A percentile compares a stretch with the other conserved stretches of the same genome.
Evolutionary conservation across 2,888 invertebrate species (phyloP).

Genomic region (Diaphora mendica): DNA sequence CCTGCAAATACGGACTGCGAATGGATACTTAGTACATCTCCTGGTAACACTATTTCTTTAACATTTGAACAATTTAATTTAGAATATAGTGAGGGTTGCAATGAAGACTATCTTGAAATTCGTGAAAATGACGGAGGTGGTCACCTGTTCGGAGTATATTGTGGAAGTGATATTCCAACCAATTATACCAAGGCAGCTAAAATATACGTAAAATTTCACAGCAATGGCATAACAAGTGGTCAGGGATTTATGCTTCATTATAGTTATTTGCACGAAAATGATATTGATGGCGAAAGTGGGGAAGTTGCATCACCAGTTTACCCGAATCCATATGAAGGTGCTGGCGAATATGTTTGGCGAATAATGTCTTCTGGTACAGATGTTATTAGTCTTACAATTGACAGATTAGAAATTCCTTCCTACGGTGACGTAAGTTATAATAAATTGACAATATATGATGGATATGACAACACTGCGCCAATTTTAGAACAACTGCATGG

Average conservation of each 20-base stretch:
- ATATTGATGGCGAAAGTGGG: conserved; percentile 89
- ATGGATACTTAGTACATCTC: conserved; percentile 86
- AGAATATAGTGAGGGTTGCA: conserved; percentile 90
- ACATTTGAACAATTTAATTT: conserved; percentile 90
- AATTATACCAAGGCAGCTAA: conserved; percentile 86
- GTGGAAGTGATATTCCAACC: conserved; percentile 88
- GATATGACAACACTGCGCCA: conserved; percentile 89
- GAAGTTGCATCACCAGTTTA: conserved; percentile 92
- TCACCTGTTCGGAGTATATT: conserved; percentile 89
- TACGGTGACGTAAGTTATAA: conserved; percentile 64
- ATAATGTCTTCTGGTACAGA: conserved; percentile 83
- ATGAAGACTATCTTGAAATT: conserved; percentile 94
- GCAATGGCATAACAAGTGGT: conserved; percentile 85
- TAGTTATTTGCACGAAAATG: conserved; percentile 89
- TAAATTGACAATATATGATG: conserved; percentile 89
- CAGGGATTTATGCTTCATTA: conserved; percentile 93
- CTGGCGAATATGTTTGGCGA: conserved; percentile 88
- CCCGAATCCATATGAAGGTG: conserved; percentile 83
- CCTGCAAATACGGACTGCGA: conserved; percentile 90
- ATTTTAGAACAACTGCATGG: conserved; percentile 87
- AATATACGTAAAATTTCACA: conserved; percentile 93
- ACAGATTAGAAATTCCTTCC: conserved; percentile 68
- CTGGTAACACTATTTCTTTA: conserved; percentile 90
- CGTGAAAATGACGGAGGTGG: conserved; percentile 89
- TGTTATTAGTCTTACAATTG: conserved; percentile 60